Base-by-base conservation (phyloP, 2,888 invertebrate genomes). In the Aphidius colemani region DNA sequence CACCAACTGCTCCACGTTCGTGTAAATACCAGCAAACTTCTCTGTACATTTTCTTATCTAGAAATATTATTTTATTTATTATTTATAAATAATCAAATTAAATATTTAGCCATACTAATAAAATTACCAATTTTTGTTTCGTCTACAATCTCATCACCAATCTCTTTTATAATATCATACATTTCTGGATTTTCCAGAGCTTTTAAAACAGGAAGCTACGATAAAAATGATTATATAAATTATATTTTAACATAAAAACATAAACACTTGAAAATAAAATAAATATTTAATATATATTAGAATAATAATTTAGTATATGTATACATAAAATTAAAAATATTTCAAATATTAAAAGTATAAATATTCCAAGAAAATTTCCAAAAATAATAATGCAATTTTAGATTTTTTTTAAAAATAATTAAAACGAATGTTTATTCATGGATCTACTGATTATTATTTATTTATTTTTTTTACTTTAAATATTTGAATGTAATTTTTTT, bases 1-100 rank as follows among this genome's bases (percentile, higher is more conserved):
- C 98, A 0, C 98, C 98, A 0, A 98, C 97, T 3, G 96, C 95
- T 0, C 98, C 98, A 61, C 96, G 87, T 79, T 96, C 91, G 85
- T 92, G 86, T 49, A 98, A 82, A 78, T 92, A 91, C 97, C 97
- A 98, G 79, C 96, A 96, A 3, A 95, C 90, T 73, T 93, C 90
- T 66, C 94, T 88, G 78, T 93, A 95, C 57, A 80, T 82, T 66
- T 73, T 78, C 64, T 79, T 81, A 70, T 82, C 81, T 81, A 66
- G 3, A 11, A 30, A 30, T 30, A 30, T 30, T 5, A 18, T 18
- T 1, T 2, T 2, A 18, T 18, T 18, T 18, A 63, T 18, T 49
- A 49, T 50, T 0, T 1, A 13, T 8, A 18, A n/a, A 3, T 40
- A 13, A 50, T 13, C 13, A 18, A 18, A 18, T 18, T 2, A 18